Base-by-base conservation (phyloP, 2,888 invertebrate genomes). In the Coleophora deauratella region DNA sequence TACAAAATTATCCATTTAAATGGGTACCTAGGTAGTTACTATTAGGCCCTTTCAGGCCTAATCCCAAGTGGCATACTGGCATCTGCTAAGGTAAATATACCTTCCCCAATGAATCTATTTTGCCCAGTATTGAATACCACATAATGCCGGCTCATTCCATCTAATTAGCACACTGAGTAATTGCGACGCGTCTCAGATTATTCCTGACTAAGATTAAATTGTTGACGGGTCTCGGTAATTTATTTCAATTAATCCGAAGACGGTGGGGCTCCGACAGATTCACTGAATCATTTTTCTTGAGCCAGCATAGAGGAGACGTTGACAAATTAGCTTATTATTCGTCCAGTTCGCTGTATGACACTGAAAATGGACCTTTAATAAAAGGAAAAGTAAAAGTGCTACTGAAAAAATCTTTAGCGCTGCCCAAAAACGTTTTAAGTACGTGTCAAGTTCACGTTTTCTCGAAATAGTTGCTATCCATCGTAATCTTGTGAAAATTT, bases 171-270 rank as follows among this genome's bases (percentile, higher is more conserved):
- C 45, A 47, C 49, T 55, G 55, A 65, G 57, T 62, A 67, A 68
- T 66, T 58, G 59, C 58, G 60, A 64, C 65, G 59, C 55, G 57
- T 62, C 61, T 66, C 68, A 62, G 61, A 70, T 72, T 66, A 60
- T 59, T 61, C 52, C 49, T 51, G 50, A 49, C 58, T 48, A 49
- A 67, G 66, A 72, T 72, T 66, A 69, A 67, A 70, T 65, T 64
- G 72, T 73, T 72, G 72, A 68, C 66, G 66, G 57, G 51, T 62
- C 58, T 52, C 54, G 59, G 71, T 75, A 76, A 81, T 81, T 79
- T 75, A 76, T 80, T 75, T 78, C 80, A 80, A 81, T 80, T 80
- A 80, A 77, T 77, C 74, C 72, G 67, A 68, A 64, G 70, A 73
- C 71, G 21, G 71, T 66, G 72, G 69, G 68, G 64, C 68, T 62